Conservation (phyloP, 2,797 vertebrate genomes). For the Avahi laniger region DNA sequence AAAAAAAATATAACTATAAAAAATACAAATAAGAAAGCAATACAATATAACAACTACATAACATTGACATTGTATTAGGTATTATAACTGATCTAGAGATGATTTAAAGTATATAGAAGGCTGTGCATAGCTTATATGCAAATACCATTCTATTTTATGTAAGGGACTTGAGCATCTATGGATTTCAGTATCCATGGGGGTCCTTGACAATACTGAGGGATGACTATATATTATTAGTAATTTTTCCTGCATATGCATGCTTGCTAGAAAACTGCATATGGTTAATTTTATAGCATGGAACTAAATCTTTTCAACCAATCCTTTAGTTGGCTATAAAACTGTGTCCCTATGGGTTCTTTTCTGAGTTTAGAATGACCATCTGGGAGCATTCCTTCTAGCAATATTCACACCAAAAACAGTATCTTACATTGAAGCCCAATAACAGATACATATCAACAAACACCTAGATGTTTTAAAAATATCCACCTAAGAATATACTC, state of each 20-base stretch:
- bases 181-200: not conserved
- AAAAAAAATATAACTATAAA: not conserved
- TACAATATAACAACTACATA: not conserved
- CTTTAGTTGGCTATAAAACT: not conserved
- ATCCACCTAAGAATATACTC: not conserved
- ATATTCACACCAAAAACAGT: not conserved
- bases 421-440: not conserved
- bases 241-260: not conserved
- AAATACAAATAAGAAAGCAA: not conserved
- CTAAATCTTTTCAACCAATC: not conserved
- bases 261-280: not conserved
- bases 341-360: not conserved
- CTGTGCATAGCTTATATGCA: not conserved
- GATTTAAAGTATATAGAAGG: not conserved
- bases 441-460: not conserved
- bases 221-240: not conserved
- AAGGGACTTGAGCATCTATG: not conserved
- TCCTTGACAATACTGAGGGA: not conserved
- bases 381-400: not conserved
- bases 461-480: not conserved
- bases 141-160: not conserved
- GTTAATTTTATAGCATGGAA: not conserved
- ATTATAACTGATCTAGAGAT: not conserved
- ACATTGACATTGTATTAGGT: not conserved
- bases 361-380: not conserved